Base-by-base conservation (phyloP, 2,888 invertebrate species). In the Phengaris alcon region DNA sequence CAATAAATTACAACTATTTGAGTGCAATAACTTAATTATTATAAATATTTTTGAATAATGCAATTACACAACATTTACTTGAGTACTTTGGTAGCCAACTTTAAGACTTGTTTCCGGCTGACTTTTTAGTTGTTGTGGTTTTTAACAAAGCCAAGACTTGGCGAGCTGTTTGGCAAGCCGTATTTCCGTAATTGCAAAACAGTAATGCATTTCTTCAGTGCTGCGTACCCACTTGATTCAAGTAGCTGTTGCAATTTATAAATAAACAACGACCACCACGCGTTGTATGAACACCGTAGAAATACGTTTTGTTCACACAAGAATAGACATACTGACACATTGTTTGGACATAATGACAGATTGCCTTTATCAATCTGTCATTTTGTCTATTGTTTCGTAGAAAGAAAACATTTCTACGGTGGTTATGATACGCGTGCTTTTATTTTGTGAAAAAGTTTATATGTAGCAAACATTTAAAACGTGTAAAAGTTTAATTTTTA, bases 101-200 rank as follows among this genome's bases (percentile, higher is more conserved):
- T 59, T 59, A 7, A 48, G 48, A 15, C 69, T 69, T 69, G 64
- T 64, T 35, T 64, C 44, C 13, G 0, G 69, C 9, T n/a, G 68
- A 68, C 68, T 69, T 69, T 69, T 69, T 69, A 69, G 69, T 69
- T 69, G 48, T 69, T 48, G 46, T 15, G 69, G 69, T 69, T 69
- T 69, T 48, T 69, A 46, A 69, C 69, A 69, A 69, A 3, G 69
- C 69, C 69, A 69, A 69, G 48, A 46, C 44, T 69, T 69, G 69
- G n/a, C 46, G 15, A 69, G 15, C 48, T 48, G 64, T 64, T 57
- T 69, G 46, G 69, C 69, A 69, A 15, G 46, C n/a, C 69, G 69
- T 69, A 69, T 48, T 69, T 69, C 69, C 69, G 69, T 69, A 48
- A 69, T 69, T 69, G 68, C n/a, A 48, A 69, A 48, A 69, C 69